phyloP scores from a whole-genome alignment of 2,888 invertebrate genomes.

The Dyspetes luteomarginatus region DNA sequence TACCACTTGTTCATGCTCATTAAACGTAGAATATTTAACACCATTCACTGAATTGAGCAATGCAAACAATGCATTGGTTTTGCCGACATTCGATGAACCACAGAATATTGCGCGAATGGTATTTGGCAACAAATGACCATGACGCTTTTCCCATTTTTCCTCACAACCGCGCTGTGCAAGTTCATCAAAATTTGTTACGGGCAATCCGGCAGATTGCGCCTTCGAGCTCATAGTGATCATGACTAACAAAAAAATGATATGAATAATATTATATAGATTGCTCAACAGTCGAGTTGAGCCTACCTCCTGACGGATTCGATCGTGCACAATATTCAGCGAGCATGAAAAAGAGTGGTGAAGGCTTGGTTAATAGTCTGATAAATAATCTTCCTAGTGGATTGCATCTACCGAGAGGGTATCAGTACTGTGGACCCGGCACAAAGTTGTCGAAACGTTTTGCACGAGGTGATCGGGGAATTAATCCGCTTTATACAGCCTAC shows the following conservation, averaged over 20 bases:
- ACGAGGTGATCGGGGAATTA: constrained; percentile 70
- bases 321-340: too few species aligned
- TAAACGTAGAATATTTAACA: constrained; percentile 69
- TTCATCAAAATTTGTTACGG: not conserved
- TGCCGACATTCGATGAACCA: constrained; percentile 67
- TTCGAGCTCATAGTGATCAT: not conserved
- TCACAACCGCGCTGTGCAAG: not conserved
- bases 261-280: not conserved
- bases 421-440: constrained; percentile 74
- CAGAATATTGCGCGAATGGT: constrained; percentile 70
- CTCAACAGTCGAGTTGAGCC: too few species aligned
- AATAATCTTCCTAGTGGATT: constrained; percentile 64
- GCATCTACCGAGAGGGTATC: constrained; percentile 70
- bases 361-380: constrained; percentile 57
- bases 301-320: too few species aligned
- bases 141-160: constrained; percentile 37
- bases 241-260: not conserved
- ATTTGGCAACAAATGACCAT: constrained; percentile 67
- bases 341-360: constrained; percentile 29
- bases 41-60: constrained; percentile 67
- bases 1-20: too few species aligned
- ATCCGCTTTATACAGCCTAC: constrained; percentile 70
- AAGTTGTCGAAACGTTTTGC: constrained; percentile 68
- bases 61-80: constrained; percentile 66
- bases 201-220: not conserved